These are phyloP conservation scores for Meda fulgida DNA, from an alignment of 2,797 vertebrate species.

Conservation along the genomic window DNA sequence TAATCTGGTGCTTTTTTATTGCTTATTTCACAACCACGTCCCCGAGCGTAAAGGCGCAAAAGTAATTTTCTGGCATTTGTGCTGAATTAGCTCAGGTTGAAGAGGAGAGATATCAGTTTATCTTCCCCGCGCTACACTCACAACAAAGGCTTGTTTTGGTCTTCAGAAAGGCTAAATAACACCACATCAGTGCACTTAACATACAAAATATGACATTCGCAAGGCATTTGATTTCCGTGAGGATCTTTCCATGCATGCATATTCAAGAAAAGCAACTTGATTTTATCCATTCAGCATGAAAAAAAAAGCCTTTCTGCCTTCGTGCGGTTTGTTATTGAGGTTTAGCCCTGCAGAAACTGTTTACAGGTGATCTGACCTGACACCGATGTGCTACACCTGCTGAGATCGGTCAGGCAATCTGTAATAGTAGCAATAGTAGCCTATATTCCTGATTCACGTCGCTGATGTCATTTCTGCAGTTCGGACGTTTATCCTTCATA, in stretches of 20 bases:
- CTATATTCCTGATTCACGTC: background rate
- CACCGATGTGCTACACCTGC: too few relatives aligned
- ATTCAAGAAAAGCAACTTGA: background rate
- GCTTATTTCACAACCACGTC: background rate
- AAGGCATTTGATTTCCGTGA: background rate
- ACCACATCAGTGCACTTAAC: background rate
- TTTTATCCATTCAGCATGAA: background rate
- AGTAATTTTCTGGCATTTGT: background rate
- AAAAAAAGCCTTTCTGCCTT: too few relatives aligned
- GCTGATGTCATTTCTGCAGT: background rate
- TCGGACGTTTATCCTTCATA: background rate
- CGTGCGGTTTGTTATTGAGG: too few relatives aligned
- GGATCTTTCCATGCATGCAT: background rate
- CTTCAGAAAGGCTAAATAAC: conserved; percentile 25
- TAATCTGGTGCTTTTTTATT: background rate
- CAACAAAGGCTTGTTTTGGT: conserved; percentile 43
- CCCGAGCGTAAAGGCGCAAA: background rate
- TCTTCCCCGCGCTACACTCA: conserved; percentile 10
- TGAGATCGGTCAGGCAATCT: too few relatives aligned
- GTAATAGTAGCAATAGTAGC: too few relatives aligned
- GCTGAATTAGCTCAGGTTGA: conserved; percentile 8
- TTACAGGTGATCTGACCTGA: too few relatives aligned
- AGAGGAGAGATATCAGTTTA: conserved; percentile 42
- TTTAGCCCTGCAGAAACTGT: too few relatives aligned
- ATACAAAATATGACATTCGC: background rate